Conservation (phyloP, 1,140 invertebrate species). For the Nephotettix cincticeps region DNA sequence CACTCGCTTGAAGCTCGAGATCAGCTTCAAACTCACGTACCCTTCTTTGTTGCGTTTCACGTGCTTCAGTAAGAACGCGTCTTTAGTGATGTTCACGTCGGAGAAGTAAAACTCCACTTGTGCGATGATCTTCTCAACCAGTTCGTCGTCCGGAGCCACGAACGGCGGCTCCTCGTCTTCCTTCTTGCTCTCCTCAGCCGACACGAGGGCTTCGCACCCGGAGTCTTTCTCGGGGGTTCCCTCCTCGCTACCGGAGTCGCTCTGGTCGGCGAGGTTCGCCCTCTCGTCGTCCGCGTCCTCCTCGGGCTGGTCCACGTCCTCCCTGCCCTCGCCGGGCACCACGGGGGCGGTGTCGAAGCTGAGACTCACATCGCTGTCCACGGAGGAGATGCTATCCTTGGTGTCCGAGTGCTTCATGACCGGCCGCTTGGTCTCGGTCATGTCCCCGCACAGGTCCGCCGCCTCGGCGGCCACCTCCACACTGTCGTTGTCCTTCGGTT, state of each 20-base stretch:
- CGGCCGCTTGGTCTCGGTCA: constrained; percentile 38
- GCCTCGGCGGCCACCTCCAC: constrained; percentile 18
- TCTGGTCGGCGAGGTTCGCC: constrained; percentile 58
- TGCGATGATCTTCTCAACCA: constrained; percentile 72
- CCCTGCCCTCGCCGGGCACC: neutral
- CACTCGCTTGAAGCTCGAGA: constrained; percentile 91
- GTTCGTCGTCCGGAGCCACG: constrained; percentile 63
- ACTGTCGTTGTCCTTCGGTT: constrained; percentile 14
- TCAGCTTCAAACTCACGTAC: constrained; percentile 90
- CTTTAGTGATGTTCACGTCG: constrained; percentile 91
- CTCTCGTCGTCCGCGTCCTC: constrained; percentile 44
- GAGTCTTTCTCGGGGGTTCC: constrained; percentile 21
- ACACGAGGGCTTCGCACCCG: neutral
- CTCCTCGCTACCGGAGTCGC: constrained; percentile 51
- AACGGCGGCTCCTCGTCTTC: constrained; percentile 44
- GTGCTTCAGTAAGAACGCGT: constrained; percentile 93
- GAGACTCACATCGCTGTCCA: constrained; percentile 61
- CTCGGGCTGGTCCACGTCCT: neutral
- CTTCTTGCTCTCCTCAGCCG: constrained; percentile 22
- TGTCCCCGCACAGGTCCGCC: neutral
- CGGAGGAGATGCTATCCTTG: constrained; percentile 60
- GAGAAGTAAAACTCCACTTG: constrained; percentile 95
- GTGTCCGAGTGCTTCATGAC: constrained; percentile 59
- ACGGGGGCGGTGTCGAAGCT: constrained; percentile 51
- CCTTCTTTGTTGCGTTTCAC: constrained; percentile 93